phyloP scores from a whole-genome alignment of 2,797 vertebrate species.

The Phrynocephalus vlangalii region DNA sequence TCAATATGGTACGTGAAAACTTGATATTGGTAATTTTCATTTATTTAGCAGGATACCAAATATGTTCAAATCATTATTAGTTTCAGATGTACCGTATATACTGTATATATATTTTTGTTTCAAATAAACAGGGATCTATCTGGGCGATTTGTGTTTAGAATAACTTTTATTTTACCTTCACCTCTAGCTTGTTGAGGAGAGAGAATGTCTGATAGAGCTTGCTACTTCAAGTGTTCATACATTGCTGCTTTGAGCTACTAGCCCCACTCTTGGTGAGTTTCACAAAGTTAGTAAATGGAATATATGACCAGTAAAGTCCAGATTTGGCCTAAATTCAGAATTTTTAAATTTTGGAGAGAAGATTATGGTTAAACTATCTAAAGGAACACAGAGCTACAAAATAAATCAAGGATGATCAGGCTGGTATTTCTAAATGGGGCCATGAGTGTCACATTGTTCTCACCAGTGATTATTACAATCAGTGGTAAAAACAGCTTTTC shows the following conservation, averaged over 20 bases:
- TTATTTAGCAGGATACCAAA: not conserved
- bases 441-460: not conserved
- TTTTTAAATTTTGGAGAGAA: not conserved
- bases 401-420: not conserved
- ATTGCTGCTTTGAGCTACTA: conserved; percentile 26
- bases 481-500: not conserved
- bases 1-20: not conserved
- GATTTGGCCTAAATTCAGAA: not conserved
- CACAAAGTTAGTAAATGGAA: not conserved
- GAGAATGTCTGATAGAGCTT: conserved; percentile 29
- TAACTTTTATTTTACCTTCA: not conserved
- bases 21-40: conserved; percentile 13
- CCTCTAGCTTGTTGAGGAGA: not conserved
- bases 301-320: not conserved
- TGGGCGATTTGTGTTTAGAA: not conserved
- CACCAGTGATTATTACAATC: not conserved
- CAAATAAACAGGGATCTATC: not conserved
- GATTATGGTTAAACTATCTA: not conserved
- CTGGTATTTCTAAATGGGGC: not conserved
- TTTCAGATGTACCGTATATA: not conserved
- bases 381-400: not conserved
- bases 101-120: not conserved
- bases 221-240: not conserved
- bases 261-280: not conserved
- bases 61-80: not conserved